Evolutionary conservation across 30 jellyfish, hydroid and myxozoan genomes (phyloP).

Genomic region (Catostylus mosaicus): DNA sequence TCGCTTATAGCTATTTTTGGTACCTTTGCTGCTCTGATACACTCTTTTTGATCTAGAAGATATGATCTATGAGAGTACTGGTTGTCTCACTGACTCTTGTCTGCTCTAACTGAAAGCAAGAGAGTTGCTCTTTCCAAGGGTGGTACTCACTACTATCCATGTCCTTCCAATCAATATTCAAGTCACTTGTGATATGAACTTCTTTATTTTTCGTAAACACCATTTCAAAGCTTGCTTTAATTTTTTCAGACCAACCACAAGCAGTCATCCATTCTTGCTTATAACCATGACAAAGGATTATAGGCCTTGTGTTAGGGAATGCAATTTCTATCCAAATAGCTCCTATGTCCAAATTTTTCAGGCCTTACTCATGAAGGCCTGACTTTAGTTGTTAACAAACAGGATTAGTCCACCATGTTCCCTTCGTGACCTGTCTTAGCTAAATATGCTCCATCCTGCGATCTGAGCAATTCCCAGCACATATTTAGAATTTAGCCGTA

Average conservation of each 20-base stretch:
- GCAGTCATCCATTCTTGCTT: constrained; percentile 25
- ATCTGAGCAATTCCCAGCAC: constrained; percentile 29
- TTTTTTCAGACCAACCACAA: constrained; percentile 24
- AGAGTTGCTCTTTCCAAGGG: constrained; percentile 7
- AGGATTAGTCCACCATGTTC: constrained; percentile 35
- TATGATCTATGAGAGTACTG: constrained; percentile 34
- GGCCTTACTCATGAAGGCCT: constrained; percentile 22
- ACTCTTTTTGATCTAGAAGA: constrained; percentile 21
- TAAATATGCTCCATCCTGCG: too few relatives aligned
- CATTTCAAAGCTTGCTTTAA: constrained; percentile 30
- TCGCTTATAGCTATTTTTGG: constrained; percentile 51
- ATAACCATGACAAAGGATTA: constrained; percentile 29
- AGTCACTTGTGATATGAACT: constrained; percentile 29
- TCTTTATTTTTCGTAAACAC: constrained; percentile 35
- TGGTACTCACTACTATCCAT: constrained; percentile 22
- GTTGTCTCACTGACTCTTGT: constrained; percentile 50
- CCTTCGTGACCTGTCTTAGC: constrained; percentile 51
- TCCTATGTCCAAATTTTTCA: constrained; percentile 27
- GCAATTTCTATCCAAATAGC: constrained; percentile 39
- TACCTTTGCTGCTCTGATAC: constrained; percentile 41
- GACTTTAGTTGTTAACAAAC: constrained; percentile 24
- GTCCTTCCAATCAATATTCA: constrained; percentile 40
- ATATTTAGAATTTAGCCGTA: constrained; percentile 34
- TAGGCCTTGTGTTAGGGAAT: constrained; percentile 23
- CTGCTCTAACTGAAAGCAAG: constrained; percentile 34